Evolutionary conservation across 2,888 invertebrate genomes (phyloP).

Genomic region (Tortricodes alternella): DNA sequence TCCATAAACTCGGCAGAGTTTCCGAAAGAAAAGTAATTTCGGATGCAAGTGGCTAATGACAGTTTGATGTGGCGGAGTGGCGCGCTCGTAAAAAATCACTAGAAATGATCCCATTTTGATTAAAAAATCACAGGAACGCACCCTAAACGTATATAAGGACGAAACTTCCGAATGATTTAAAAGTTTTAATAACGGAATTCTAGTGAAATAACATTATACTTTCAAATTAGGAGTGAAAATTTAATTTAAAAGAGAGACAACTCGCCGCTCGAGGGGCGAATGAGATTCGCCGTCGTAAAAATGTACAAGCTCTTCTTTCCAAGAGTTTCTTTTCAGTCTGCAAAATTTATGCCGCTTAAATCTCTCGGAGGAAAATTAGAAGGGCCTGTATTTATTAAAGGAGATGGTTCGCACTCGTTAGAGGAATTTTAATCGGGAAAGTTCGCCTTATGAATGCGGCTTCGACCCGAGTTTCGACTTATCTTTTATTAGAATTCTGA

Average conservation of each 20-base stretch:
- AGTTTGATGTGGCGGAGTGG: conserved; percentile 76
- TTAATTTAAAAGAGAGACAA: conserved; percentile 84
- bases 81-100: conserved; percentile 80
- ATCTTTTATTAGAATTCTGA: conserved; percentile 77
- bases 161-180: conserved; percentile 81
- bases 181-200: conserved; percentile 83
- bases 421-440: conserved; percentile 79
- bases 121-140: conserved; percentile 78
- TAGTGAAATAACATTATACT: conserved; percentile 84
- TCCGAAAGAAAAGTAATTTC: conserved; percentile 79
- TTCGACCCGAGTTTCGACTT: conserved; percentile 71
- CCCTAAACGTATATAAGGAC: conserved; percentile 65
- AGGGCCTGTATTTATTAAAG: conserved; percentile 78
- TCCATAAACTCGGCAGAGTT: conserved; percentile 73
- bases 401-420: conserved; percentile 76
- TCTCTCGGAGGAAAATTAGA: conserved; percentile 79
- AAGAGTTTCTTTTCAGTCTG: conserved; percentile 79
- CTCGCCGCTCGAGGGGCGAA: conserved; percentile 75
- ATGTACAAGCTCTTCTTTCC: conserved; percentile 79
- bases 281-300: conserved; percentile 79
- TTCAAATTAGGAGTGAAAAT: conserved; percentile 84
- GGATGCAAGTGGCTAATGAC: conserved; percentile 80
- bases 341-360: too few relatives aligned
- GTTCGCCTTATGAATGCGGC: conserved; percentile 79
- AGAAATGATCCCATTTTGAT: too few relatives aligned